These are phyloP conservation scores for Clarias magur DNA, from an alignment of 2,113 vertebrate species.

Conservation along the genomic window DNA sequence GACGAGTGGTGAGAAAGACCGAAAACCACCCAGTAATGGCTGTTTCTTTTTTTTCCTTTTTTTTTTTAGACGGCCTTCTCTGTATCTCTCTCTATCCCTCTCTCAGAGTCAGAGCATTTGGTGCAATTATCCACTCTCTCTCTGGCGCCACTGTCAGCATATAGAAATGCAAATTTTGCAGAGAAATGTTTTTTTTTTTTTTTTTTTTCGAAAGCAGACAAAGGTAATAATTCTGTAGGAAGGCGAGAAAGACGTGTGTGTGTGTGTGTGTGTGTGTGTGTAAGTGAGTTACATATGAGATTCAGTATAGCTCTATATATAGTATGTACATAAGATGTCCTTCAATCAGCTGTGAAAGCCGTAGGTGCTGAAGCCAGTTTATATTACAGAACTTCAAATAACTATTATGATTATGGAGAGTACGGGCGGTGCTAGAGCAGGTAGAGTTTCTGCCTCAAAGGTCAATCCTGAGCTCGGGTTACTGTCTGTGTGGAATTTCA, in stretches of 20 bases:
- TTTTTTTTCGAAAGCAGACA: slow-evolving; percentile 61
- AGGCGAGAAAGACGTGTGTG: slow-evolving; percentile 8
- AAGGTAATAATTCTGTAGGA: slow-evolving; percentile 73
- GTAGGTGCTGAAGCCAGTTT: neutral
- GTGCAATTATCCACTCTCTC: slow-evolving; percentile 81
- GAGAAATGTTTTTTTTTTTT: slow-evolving; percentile 60
- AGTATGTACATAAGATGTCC: neutral
- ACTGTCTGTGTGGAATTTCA: neutral
- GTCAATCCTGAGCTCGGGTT: neutral
- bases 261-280: slow-evolving; percentile 7
- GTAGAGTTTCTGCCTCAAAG: neutral
- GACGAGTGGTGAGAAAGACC: slow-evolving; percentile 67
- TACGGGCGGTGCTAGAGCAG: neutral
- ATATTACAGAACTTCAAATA: neutral
- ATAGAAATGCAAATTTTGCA: slow-evolving; percentile 79
- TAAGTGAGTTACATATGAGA: neutral
- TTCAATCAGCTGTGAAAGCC: neutral
- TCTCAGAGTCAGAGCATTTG: slow-evolving; percentile 75
- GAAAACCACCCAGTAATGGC: slow-evolving; percentile 70
- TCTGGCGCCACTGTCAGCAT: slow-evolving; percentile 75
- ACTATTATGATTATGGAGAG: neutral
- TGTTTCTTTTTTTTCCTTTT: slow-evolving; percentile 47
- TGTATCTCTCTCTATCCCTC: slow-evolving; percentile 69
- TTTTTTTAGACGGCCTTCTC: slow-evolving; percentile 65
- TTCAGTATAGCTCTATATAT: neutral